phyloP scores from a whole-genome alignment of 2,113 vertebrate genomes.

The Rhinoderma darwinii region DNA sequence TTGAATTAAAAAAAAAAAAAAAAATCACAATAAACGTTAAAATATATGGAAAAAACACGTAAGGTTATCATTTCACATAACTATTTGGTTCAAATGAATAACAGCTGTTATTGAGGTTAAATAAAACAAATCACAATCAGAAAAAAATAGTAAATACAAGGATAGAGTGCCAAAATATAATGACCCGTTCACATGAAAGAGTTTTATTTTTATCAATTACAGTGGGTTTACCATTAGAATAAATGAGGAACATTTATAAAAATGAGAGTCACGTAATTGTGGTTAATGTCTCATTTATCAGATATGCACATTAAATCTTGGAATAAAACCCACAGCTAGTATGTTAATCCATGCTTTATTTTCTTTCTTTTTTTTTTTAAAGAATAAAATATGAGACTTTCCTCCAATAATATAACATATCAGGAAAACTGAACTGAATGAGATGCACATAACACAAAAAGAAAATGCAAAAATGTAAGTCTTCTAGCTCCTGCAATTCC shows the following conservation, averaged over 20 bases:
- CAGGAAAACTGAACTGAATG: too few species aligned
- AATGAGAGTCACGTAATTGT: conserved; percentile 38
- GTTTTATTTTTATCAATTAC: conserved; percentile 30
- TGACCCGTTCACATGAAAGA: conserved; percentile 13
- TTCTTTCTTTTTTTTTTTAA: neutral
- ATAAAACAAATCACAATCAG: conserved; percentile 2
- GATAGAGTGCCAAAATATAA: conserved; percentile 43
- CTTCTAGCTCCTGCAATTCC: too few species aligned
- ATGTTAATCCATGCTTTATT: neutral
- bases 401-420: too few species aligned
- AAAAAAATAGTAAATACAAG: conserved; percentile 11
- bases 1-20: too few species aligned
- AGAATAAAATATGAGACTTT: too few species aligned
- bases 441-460: too few species aligned
- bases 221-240: conserved; percentile 22
- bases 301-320: conserved; percentile 10
- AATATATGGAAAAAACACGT: too few species aligned
- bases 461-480: too few species aligned
- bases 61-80: neutral
- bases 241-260: conserved; percentile 47
- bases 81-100: neutral
- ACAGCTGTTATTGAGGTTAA: neutral
- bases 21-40: too few species aligned
- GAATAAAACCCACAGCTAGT: neutral
- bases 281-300: conserved; percentile 53